Evolutionary conservation across 1,140 invertebrate genomes (phyloP), one percentile per base, ranked within the genome.

Genomic region (Drosophila tani): DNA sequence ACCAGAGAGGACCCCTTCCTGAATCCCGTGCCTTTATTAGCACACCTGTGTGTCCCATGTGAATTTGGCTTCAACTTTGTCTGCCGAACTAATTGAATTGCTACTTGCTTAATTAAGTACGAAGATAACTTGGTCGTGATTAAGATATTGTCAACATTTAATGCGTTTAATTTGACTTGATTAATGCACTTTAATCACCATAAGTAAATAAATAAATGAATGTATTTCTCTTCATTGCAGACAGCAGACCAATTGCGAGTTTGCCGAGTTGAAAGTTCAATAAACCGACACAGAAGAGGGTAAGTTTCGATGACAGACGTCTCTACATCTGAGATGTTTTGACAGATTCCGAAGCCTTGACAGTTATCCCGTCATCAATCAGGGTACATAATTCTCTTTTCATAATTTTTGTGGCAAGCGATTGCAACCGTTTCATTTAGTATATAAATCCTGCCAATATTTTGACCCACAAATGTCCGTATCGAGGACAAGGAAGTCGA

Each of bases 61-160:
- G 64, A 46, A 56, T 45, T 58, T 57, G 62, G 62, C 81, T 47
- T 62, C 67, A 59, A 75, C 63, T 69, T 79, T 70, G 71, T 65
- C 71, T 65, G 75, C 29, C 47, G 14, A 70, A 82, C 78, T 88
- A 90, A 88, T 88, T 90, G 78, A 90, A 88, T 88, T 84, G 84
- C 85, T 77, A 63, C 83, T 75, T 75, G 85, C 64, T 75, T 81
- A 88, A 88, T 88, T 88, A 84, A 76, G 77, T 78, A 60, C 53
- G 56, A 35, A 80, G 70, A 60, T 73, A 73, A 70, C 73, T 81
- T 77, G 62, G 21, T 49, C 50, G 62, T 85, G 78, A 85, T 74
- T 75, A 78, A 67, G 77, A 81, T 83, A 77, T 77, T 68, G 73
- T 75, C 59, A 68, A 60, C 78, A 67, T 67, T 69, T 53, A 64